phyloP scores from a whole-genome alignment of 2,888 invertebrate species.

The Neoitamus cyanurus region DNA sequence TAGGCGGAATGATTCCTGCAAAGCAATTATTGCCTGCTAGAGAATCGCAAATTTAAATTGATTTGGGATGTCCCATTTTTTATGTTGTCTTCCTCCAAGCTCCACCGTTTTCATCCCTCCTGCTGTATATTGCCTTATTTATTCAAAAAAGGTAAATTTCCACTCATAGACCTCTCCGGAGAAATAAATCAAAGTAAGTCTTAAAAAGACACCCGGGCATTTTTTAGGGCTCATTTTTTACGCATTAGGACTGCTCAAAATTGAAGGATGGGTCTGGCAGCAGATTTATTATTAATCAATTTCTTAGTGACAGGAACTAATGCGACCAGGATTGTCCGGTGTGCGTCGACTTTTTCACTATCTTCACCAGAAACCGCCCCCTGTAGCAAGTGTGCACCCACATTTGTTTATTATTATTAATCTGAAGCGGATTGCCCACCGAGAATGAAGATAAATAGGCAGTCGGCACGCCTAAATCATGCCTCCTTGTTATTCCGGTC shows the following conservation, averaged over 20 bases:
- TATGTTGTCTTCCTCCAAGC: neutral
- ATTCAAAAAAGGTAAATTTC: neutral
- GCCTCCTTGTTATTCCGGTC: neutral
- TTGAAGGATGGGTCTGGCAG: neutral
- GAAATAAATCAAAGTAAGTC: slow-evolving; percentile 1
- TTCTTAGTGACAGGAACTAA: neutral
- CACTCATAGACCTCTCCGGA: neutral
- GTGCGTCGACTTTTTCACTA: neutral
- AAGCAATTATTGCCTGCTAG: neutral
- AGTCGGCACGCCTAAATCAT: neutral
- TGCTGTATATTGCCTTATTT: neutral
- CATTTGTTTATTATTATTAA: neutral
- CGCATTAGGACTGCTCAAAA: neutral
- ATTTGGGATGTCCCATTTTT: neutral
- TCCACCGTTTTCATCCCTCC: neutral
- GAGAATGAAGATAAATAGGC: neutral
- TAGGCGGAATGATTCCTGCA: neutral
- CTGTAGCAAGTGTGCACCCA: neutral
- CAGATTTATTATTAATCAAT: slow-evolving; percentile 1
- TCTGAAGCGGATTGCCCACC: neutral
- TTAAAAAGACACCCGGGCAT: neutral
- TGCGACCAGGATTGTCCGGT: neutral
- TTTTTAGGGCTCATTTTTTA: neutral
- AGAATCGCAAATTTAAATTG: neutral
- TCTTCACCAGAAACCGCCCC: neutral